Evolutionary conservation across 2,797 vertebrate genomes (phyloP), one percentile per base, ranked within the genome.

Genomic region (Garrulus glandarius): DNA sequence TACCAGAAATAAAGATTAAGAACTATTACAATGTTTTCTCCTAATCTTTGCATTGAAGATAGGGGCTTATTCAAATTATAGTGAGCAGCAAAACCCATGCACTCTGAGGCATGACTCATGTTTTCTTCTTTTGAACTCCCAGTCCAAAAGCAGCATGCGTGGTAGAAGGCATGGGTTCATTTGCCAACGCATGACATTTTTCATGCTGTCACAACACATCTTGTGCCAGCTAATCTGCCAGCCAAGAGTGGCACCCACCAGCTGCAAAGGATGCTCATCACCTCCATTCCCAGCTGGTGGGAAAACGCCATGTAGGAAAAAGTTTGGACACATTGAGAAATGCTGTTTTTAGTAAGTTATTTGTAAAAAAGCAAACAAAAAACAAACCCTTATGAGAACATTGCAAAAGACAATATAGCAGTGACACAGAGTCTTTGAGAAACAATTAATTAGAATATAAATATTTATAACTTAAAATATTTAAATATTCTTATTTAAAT

Each of bases 151-250:
- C 86, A 92, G 91, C 83, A 55, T 19, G 94, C 56, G 52, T 91
- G 95, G 60, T 39, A 34, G 69, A 96, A 96, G 89, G 83, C 79
- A 87, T 56, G 71, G 94, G 75, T 41, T 94, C 92, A 14, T 90
- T 94, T 97, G 97, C 97, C 96, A 97, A 95, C 50, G 89, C 97
- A 96, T 59, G 75, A 95, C 95, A 94, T 96, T 97, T 95, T 96
- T 97, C 96, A 95, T 94, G 75, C 94, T 57, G 69, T 91, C 96
- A 97, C 95, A 93, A 93, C 85, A 92, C 63, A 85, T 84, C 56
- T 93, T 81, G 70, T 87, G 94, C 91, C 95, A 96, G 76, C 76
- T 90, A 69, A 90, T 92, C 57, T 91, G 57, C 70, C 82, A 93
- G 91, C 88, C 94, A 92, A 89, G 50, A 95, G 84, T 15, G 59